A percentile compares a stretch with the other conserved stretches of the same genome.
These are phyloP conservation scores for Melanerpes aurifrons DNA, from an alignment of 2,113 vertebrate genomes.

Conservation along the genomic window DNA sequence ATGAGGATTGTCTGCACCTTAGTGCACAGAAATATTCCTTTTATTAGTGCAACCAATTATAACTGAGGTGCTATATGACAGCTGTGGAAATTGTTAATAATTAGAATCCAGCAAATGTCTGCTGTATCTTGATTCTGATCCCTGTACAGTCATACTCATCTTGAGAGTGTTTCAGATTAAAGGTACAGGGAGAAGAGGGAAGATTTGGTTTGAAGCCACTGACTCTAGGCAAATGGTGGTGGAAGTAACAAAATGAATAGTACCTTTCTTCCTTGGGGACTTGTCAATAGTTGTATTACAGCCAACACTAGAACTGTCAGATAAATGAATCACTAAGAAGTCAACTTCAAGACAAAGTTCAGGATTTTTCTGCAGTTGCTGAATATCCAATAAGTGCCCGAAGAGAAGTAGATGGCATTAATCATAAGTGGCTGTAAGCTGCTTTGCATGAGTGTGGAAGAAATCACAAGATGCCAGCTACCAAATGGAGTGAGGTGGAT, in stretches of 20 bases:
- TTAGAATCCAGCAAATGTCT: constrained; percentile 13
- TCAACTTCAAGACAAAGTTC: background rate
- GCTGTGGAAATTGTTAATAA: constrained; percentile 30
- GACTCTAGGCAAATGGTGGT: background rate
- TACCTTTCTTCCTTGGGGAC: background rate
- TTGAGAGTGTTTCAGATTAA: background rate
- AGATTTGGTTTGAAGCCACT: background rate
- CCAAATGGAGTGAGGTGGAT: background rate
- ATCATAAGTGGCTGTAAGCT: background rate
- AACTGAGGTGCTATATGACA: background rate
- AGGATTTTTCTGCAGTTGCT: background rate
- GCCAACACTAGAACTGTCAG: background rate
- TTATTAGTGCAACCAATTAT: constrained; percentile 30
- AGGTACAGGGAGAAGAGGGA: background rate
- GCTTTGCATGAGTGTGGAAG: background rate
- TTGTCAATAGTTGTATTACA: background rate
- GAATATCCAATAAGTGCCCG: background rate
- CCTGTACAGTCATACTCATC: background rate
- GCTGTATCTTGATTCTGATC: constrained; percentile 2
- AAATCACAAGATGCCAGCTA: background rate
- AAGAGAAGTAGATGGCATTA: background rate
- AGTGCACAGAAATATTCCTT: background rate
- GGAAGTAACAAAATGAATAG: background rate
- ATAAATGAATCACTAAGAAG: background rate
- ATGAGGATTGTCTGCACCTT: background rate